These are phyloP conservation scores for Vulpes lagopus DNA, from an alignment of 2,113 vertebrate species.

Conservation along the genomic window DNA sequence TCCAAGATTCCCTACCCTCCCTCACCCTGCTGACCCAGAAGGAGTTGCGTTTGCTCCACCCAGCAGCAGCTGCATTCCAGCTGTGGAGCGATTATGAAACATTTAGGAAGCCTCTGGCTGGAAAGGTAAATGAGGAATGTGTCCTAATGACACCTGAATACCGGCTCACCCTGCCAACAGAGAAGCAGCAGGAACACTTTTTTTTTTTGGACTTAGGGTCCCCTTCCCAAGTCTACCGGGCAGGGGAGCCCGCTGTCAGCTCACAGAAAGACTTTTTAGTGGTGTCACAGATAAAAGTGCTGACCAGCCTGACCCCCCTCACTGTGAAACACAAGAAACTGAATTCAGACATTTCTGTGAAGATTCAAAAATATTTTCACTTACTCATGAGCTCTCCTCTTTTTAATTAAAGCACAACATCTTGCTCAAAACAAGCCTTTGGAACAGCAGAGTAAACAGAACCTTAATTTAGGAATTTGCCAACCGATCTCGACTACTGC, in stretches of 20 bases:
- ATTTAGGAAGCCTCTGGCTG: conserved; percentile 56
- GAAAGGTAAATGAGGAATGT: conserved; percentile 60
- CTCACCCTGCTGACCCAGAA: conserved; percentile 67
- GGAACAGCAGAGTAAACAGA: conserved; percentile 53
- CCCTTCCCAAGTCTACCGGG: background rate
- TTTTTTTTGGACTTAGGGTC: background rate
- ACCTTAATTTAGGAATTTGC: conserved; percentile 46
- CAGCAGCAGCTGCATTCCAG: conserved; percentile 79
- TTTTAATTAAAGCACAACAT: conserved; percentile 62
- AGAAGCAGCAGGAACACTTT: background rate
- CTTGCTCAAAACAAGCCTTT: conserved; percentile 59
- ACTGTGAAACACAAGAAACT: conserved; percentile 4
- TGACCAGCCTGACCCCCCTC: background rate
- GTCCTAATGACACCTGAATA: conserved; percentile 39
- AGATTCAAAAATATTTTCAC: conserved; percentile 58
- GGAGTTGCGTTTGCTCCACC: conserved; percentile 37
- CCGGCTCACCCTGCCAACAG: background rate
- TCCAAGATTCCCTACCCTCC: conserved; percentile 48
- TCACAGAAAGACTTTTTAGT: background rate
- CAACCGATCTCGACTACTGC: background rate
- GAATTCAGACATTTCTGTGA: conserved; percentile 48
- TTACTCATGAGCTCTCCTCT: conserved; percentile 45
- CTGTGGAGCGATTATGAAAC: conserved; percentile 60
- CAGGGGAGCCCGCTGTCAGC: background rate
- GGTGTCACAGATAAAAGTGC: background rate